Percentiles rank a stretch among this genome's conserved stretches.
Evolutionary conservation across 2,888 invertebrate genomes (phyloP).

Genomic region (Melolontha melolontha): DNA sequence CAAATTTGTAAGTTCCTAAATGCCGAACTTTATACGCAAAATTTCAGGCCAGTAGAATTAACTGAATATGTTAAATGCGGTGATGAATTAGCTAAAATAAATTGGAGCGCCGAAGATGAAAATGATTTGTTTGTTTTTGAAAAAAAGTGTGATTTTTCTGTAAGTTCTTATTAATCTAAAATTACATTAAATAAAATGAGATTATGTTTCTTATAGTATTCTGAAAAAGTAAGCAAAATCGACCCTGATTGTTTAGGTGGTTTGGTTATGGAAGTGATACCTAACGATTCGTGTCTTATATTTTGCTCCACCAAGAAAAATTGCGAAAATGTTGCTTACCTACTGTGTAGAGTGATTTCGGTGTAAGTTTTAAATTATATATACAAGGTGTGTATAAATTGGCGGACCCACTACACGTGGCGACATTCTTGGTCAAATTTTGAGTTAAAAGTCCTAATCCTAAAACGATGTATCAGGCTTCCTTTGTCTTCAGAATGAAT

Average conservation of each 20-base stretch:
- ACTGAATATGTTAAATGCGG: conserved; percentile 87
- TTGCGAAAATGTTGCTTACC: conserved; percentile 88
- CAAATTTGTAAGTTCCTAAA: conserved; percentile 85
- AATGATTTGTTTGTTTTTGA: conserved; percentile 69
- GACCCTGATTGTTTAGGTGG: conserved; percentile 88
- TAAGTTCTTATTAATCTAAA: conserved; percentile 53
- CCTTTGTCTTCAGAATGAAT: too few species aligned
- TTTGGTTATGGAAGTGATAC: conserved; percentile 84
- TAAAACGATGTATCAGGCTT: too few species aligned
- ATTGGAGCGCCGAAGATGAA: conserved; percentile 64
- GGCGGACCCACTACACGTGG: too few species aligned
- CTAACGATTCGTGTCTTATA: conserved; percentile 83
- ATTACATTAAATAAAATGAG: conserved; percentile 46
- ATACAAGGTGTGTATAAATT: too few species aligned
- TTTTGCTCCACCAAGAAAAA: conserved; percentile 95
- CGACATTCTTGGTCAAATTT: too few species aligned
- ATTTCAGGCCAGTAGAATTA: conserved; percentile 91
- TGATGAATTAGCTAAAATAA: conserved; percentile 68
- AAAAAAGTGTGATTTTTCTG: conserved; percentile 68
- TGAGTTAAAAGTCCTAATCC: too few species aligned
- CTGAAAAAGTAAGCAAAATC: conserved; percentile 68
- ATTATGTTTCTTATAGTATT: conserved; percentile 68
- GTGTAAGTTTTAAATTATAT: conserved; percentile 39
- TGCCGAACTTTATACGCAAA: conserved; percentile 83
- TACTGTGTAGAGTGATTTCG: conserved; percentile 76